Evolutionary conservation across 2,113 vertebrate genomes (phyloP).

Genomic region (Mesitornis unicolor): DNA sequence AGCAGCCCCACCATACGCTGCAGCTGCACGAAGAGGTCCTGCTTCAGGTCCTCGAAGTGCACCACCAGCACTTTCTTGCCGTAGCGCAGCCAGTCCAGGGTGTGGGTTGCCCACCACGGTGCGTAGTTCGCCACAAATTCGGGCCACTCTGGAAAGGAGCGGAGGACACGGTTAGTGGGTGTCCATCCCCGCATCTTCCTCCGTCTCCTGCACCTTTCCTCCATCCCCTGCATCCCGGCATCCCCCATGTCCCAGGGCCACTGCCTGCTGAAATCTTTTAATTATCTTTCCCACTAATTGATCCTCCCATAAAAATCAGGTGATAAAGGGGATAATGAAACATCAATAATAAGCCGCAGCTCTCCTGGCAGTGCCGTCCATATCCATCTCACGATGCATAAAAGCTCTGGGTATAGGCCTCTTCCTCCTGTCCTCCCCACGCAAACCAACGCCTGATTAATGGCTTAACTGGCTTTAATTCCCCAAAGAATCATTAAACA

Average conservation of each 20-base stretch:
- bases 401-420: neutral
- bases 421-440: neutral
- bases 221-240: too few relatives aligned
- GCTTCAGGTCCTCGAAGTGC: constrained; percentile 91
- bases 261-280: neutral
- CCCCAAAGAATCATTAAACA: constrained; percentile 60
- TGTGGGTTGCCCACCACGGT: constrained; percentile 97
- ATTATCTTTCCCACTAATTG: neutral
- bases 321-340: neutral
- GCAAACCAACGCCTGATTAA: constrained; percentile 53
- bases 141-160: constrained; percentile 87
- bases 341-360: neutral
- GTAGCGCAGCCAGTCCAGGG: constrained; percentile 90
- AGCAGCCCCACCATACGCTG: constrained; percentile 89
- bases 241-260: neutral
- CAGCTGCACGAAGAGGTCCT: constrained; percentile 85
- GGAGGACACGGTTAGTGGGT: accelerated
- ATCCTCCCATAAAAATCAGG: neutral
- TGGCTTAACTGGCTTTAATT: constrained; percentile 26
- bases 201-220: accelerated
- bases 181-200: neutral
- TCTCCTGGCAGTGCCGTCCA: accelerated
- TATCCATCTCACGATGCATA: neutral
- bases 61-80: constrained; percentile 90
- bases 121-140: constrained; percentile 95